Conservation (phyloP, 2,113 vertebrate species). For the Stigmatopora nigra region DNA sequence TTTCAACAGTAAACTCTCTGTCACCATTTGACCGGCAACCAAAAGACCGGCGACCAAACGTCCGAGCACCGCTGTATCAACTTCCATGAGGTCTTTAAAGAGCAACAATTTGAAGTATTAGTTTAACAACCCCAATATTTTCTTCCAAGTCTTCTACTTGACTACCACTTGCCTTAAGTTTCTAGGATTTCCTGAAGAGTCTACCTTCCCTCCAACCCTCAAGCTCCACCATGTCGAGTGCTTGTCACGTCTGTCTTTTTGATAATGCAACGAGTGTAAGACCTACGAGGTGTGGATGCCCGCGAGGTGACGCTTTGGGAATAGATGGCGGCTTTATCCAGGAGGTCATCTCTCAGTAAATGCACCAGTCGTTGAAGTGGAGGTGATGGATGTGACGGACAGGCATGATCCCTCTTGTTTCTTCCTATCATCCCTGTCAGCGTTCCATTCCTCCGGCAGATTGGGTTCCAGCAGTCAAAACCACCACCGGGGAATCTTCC, state of each 20-base stretch:
- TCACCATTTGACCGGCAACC: too few species aligned
- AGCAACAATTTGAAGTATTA: too few species aligned
- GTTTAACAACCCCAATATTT: too few species aligned
- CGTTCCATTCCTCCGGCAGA: slow-evolving; percentile 52
- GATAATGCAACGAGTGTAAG: slow-evolving; percentile 13
- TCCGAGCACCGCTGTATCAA: too few species aligned
- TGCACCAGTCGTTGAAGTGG: slow-evolving; percentile 25
- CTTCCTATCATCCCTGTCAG: slow-evolving; percentile 58
- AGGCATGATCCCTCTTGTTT: slow-evolving; percentile 45
- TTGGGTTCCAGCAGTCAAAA: slow-evolving; percentile 61
- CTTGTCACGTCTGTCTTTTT: slow-evolving; percentile 1
- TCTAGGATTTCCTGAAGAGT: too few species aligned
- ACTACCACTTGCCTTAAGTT: too few species aligned
- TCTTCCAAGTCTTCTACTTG: too few species aligned
- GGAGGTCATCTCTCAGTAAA: slow-evolving; percentile 39
- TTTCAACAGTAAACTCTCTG: too few species aligned
- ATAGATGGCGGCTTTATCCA: slow-evolving; percentile 29
- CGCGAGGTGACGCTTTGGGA: slow-evolving; percentile 33
- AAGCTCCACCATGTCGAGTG: neutral
- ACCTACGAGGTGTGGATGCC: slow-evolving; percentile 39
- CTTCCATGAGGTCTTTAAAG: too few species aligned
- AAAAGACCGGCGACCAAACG: too few species aligned
- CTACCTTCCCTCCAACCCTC: neutral
- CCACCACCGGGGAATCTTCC: slow-evolving; percentile 66
- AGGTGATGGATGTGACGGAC: slow-evolving; percentile 56